Base-by-base conservation (phyloP, 2,888 invertebrate genomes). In the Sinelater perroti region DNA sequence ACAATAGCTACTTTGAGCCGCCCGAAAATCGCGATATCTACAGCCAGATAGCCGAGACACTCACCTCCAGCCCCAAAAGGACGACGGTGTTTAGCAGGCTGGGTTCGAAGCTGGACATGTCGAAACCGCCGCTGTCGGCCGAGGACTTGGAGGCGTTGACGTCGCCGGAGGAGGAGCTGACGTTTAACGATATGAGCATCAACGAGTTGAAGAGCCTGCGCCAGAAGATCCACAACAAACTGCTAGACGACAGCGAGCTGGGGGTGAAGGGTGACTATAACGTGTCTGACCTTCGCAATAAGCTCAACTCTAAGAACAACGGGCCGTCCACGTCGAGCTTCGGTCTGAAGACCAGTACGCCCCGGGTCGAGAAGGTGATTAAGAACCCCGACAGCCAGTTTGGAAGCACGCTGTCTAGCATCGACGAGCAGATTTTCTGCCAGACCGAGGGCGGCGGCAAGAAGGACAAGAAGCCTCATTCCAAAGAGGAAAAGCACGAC, bases 61-160 rank as follows among this genome's bases (percentile, higher is more conserved):
- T 74, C n/a, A 62, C 24, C 13, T 26, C 47, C 13, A 45, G 11
- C 40, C 11, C 17, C 13, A 40, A 26, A 5, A 47, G 60, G 46
- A 33, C 31, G 11, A 18, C 57, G 11, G 49, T 60, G 26, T 63
- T 65, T 51, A 62, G 60, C 7, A 53, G 61, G 36, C 38, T 64
- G 13, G 62, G 62, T 3, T 36, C 56, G 1, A 56, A 49, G 18
- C 50, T 63, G 0, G 75, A 75, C 53, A 70, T 73, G 62, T 73
- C 73, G 1, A 75, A 73, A 64, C 77, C 77, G 1, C 75, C 75
- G 0, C 72, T 78, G 11, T 74, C 73, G 47, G 63, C 73, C 3
- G 74, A 72, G 20, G 77, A 78, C 61, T 65, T 78, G 24, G 70
- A 75, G 59, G 67, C 17, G 21, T 33, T 61, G 10, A 45, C 45